These are phyloP conservation scores for Thereva unica DNA, from an alignment of 2,888 invertebrate genomes.

Conservation along the genomic window DNA sequence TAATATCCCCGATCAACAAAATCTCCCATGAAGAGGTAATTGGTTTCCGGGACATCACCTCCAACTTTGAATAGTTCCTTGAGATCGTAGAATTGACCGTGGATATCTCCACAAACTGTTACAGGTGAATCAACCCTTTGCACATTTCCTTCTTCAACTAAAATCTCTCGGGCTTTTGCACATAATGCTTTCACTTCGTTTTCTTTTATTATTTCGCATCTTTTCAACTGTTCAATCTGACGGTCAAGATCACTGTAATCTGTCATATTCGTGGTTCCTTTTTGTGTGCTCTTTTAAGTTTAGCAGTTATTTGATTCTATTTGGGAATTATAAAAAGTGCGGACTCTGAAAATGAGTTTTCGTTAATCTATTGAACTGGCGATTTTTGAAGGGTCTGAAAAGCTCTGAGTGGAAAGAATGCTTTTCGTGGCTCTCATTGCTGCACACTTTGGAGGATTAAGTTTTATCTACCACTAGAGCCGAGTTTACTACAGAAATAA, in stretches of 20 bases:
- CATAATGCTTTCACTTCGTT: conserved; percentile 98
- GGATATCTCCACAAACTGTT: conserved; percentile 99
- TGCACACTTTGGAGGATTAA: too few relatives aligned
- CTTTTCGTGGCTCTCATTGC: too few relatives aligned
- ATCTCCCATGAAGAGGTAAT: conserved; percentile 99
- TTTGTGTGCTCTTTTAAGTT: background rate
- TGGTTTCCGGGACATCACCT: conserved; percentile 98
- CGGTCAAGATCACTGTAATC: conserved; percentile 89
- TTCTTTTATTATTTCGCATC: conserved; percentile 97
- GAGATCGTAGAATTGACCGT: conserved; percentile 98
- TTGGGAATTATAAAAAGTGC: too few relatives aligned
- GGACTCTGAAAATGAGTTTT: too few relatives aligned
- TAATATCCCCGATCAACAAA: conserved; percentile 99
- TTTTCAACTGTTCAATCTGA: conserved; percentile 96
- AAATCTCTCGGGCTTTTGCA: conserved; percentile 97
- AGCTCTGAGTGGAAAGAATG: too few relatives aligned
- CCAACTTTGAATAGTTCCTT: conserved; percentile 98
- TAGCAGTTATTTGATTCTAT: too few relatives aligned
- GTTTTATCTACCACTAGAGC: too few relatives aligned
- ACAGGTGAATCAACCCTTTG: conserved; percentile 99
- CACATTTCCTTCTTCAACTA: conserved; percentile 99
- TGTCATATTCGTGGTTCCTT: conserved; percentile 62
- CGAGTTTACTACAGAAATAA: too few relatives aligned
- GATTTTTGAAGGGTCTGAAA: too few relatives aligned
- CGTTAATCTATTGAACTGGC: too few relatives aligned